These are phyloP conservation scores for Scaptodrosophila lebanonensis DNA, from an alignment of 1,140 invertebrate species.

Conservation along the genomic window DNA sequence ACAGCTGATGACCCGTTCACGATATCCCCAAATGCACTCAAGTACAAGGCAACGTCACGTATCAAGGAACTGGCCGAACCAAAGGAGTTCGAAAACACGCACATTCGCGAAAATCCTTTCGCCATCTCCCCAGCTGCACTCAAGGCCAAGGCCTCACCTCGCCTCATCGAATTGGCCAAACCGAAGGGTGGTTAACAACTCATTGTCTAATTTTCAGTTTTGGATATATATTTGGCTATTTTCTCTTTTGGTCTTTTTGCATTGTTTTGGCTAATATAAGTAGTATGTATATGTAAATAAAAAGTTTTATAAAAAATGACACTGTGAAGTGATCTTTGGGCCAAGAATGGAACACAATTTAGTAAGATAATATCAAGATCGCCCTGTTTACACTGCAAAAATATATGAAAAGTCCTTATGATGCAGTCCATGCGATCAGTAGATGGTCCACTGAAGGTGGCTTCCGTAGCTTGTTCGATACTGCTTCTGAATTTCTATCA, in stretches of 20 bases:
- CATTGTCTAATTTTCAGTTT: no score
- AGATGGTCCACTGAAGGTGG: no score
- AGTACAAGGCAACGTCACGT: constrained; percentile 76
- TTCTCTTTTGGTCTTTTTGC: constrained; percentile 27
- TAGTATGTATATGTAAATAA: not conserved
- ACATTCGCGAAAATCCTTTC: constrained; percentile 68
- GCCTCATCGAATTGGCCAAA: constrained; percentile 78
- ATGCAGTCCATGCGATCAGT: no score
- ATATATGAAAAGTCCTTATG: no score
- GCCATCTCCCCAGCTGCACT: constrained; percentile 72
- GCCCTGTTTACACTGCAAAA: no score
- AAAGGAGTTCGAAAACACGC: constrained; percentile 66
- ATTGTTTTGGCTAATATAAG: not conserved
- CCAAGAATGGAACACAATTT: no score
- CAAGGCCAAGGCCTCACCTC: constrained; percentile 78
- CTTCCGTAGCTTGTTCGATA: no score
- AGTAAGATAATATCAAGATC: no score
- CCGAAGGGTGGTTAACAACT: constrained; percentile 62
- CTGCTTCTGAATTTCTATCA: no score
- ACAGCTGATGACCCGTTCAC: constrained; percentile 63
- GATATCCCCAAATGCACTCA: constrained; percentile 68
- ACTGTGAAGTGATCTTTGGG: no score
- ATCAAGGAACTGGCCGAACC: constrained; percentile 78
- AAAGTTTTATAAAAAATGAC: no score
- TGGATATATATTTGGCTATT: not conserved